Conservation (phyloP, 2,888 invertebrate genomes). For the Parnassius glacialis region DNA sequence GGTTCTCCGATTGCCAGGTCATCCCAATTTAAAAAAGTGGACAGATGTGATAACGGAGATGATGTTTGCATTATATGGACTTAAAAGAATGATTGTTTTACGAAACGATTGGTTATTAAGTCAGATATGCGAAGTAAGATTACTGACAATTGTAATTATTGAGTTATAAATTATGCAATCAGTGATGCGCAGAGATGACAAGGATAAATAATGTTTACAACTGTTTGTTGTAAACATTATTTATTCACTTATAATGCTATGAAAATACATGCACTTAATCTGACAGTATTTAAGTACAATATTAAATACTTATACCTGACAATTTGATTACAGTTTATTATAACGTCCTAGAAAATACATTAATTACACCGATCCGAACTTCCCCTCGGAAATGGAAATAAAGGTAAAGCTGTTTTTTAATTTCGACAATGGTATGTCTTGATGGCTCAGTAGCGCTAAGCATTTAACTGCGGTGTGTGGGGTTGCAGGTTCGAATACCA, state of each 20-base stretch:
- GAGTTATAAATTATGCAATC: conserved; percentile 9
- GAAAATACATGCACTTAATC: not conserved
- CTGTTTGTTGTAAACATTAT: conserved; percentile 2
- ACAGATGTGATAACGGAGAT: too few species aligned
- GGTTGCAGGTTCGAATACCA: too few species aligned
- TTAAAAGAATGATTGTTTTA: not conserved
- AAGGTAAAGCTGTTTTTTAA: too few species aligned
- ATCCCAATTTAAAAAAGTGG: too few species aligned
- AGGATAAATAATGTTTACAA: not conserved
- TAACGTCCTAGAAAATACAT: not conserved
- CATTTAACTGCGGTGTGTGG: too few species aligned
- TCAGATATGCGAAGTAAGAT: not conserved
- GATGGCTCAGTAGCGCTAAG: too few species aligned
- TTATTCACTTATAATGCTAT: not conserved
- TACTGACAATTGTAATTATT: conserved; percentile 12
- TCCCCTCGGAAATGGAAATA: too few species aligned
- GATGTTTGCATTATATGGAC: too few species aligned
- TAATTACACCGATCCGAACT: not conserved
- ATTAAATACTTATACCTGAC: not conserved
- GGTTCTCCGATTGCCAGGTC: too few species aligned
- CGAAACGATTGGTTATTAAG: conserved; percentile 1
- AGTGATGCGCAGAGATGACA: conserved; percentile 3
- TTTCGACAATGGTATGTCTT: too few species aligned
- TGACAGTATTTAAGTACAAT: not conserved
- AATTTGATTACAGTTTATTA: not conserved